Evolutionary conservation across 2,888 invertebrate genomes (phyloP), one percentile per base, ranked within the genome.

Genomic region (Trichacis sp.): DNA sequence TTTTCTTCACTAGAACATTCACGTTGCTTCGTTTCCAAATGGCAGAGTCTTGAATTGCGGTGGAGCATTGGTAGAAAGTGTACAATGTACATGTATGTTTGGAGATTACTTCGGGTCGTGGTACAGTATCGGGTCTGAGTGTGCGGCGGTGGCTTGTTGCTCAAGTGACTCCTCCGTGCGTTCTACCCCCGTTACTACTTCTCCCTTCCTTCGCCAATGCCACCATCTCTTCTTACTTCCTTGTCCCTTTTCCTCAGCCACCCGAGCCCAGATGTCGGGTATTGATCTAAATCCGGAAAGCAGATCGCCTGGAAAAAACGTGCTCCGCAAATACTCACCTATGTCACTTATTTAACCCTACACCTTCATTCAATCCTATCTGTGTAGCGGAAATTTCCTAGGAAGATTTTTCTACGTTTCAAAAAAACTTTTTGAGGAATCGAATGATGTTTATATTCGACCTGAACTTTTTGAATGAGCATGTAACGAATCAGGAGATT

Each of bases 221-320:
- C 56, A 58, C 61, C 50, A 50, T 58, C 64, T 61, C 48, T 56
- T 61, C 67, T 58, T 54, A 51, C 48, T 46, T 67, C 55, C 61
- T 66, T 55, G 45, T 69, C 56, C 62, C 69, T 68, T 61, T 52
- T 48, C 70, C 61, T 68, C 69, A 47, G 54, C 52, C 55, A 53
- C 70, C 72, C 72, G 70, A 73, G 80, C 79, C 80, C 79, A 78
- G 80, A 80, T 80, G 77, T 74, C 76, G 76, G 75, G 80, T 82
- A 82, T 82, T 82, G 81, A 82, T 82, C 81, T 78, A 76, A 81
- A 79, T 79, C 78, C 75, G 75, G 73, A 76, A 74, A 78, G 75
- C 76, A 80, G 79, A 81, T 81, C 80, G 77, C 74, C 77, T 75
- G 77, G 77, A 79, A 81, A 36, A 81, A 81, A 77, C 75, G 76